phyloP scores from a whole-genome alignment of 2,888 invertebrate genomes.

The Protophormia terraenovae region DNA sequence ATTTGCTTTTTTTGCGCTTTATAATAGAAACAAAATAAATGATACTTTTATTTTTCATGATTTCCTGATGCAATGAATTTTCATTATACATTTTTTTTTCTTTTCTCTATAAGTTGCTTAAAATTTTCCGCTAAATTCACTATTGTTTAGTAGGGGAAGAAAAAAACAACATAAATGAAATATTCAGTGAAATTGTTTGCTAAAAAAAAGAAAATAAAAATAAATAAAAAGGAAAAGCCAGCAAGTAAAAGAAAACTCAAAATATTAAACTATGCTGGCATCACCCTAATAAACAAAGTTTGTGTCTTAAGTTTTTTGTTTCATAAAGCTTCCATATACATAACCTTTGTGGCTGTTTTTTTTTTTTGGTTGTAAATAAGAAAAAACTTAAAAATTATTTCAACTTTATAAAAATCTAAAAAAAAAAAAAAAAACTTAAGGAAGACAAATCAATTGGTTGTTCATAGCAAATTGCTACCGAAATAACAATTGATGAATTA shows the following conservation, averaged over 20 bases:
- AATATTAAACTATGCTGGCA: slow-evolving; percentile 10
- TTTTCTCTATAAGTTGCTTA: neutral
- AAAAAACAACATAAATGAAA: slow-evolving; percentile 4
- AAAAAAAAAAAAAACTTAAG: slow-evolving; percentile 17
- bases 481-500: slow-evolving; percentile 64
- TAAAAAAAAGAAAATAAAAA: neutral
- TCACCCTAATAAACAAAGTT: slow-evolving; percentile 45
- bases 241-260: neutral
- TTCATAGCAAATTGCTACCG: slow-evolving; percentile 64
- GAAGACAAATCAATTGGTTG: slow-evolving; percentile 64
- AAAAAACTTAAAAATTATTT: slow-evolving; percentile 7
- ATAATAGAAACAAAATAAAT: slow-evolving; percentile 46
- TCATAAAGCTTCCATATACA: neutral
- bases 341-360: slow-evolving; percentile 18
- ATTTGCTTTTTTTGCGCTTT: neutral
- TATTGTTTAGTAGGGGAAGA: neutral
- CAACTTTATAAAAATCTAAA: slow-evolving; percentile 22
- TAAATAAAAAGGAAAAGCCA: neutral
- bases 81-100: slow-evolving; percentile 44
- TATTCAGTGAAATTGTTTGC: slow-evolving; percentile 22
- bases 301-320: slow-evolving; percentile 48
- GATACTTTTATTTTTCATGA: slow-evolving; percentile 69
- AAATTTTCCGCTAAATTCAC: slow-evolving; percentile 13
- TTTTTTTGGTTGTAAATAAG: neutral
- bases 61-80: slow-evolving; percentile 67